Percentiles rank a stretch among this genome's conserved stretches.
phyloP scores from a whole-genome alignment of 2,113 vertebrate genomes.

The Syngnathoides biaculeatus region DNA sequence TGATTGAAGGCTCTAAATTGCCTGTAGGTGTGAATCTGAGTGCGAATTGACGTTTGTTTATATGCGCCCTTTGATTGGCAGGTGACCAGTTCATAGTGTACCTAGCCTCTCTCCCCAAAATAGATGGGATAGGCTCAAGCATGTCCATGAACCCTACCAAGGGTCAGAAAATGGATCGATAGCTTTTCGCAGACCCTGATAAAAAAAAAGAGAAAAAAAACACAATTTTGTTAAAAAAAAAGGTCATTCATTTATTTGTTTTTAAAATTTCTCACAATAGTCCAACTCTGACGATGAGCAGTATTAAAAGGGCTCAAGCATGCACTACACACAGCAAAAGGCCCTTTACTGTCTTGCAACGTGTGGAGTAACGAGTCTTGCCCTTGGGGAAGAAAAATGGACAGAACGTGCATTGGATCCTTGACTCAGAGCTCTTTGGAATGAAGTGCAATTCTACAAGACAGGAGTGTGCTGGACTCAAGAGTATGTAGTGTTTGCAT shows the following conservation, averaged over 20 bases:
- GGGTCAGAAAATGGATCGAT: too few species aligned
- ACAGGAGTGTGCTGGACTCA: slow-evolving; percentile 21
- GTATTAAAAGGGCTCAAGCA: neutral
- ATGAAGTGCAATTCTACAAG: slow-evolving; percentile 16
- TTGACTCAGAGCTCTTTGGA: slow-evolving; percentile 42
- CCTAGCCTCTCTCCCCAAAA: too few species aligned
- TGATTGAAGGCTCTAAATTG: too few species aligned
- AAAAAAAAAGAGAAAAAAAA: neutral
- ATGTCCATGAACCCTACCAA: too few species aligned
- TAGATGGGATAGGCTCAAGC: too few species aligned
- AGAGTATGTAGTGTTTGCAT: slow-evolving; percentile 6
- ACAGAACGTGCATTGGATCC: slow-evolving; percentile 14
- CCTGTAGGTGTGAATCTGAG: too few species aligned
- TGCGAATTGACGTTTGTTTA: too few species aligned
- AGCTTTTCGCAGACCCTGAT: too few species aligned
- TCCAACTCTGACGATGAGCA: neutral
- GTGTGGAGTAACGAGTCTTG: slow-evolving; percentile 23
- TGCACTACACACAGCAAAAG: neutral
- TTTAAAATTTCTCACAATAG: neutral
- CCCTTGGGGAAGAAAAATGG: slow-evolving; percentile 9
- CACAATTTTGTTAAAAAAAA: neutral
- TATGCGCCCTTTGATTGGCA: too few species aligned
- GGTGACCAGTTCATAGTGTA: too few species aligned
- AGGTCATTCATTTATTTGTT: neutral
- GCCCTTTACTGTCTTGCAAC: slow-evolving; percentile 24